phyloP scores from a whole-genome alignment of 1,140 invertebrate genomes.

The Lamellibrachia luymesi region DNA sequence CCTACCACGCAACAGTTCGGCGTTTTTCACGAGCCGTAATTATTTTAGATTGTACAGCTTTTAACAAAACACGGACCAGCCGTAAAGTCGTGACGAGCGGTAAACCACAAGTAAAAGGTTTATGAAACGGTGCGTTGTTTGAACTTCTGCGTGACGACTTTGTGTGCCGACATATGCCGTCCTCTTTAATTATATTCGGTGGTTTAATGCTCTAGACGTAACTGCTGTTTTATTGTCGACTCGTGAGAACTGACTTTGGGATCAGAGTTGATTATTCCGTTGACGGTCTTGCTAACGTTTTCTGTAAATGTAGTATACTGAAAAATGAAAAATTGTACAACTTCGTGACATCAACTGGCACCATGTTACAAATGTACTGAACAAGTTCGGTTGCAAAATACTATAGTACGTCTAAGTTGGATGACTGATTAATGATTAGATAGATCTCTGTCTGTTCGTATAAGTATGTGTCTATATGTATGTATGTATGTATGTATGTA shows the following conservation, averaged over 20 bases:
- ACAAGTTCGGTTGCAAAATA: too few relatives aligned
- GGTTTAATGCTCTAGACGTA: neutral
- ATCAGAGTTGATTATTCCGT: neutral
- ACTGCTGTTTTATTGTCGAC: neutral
- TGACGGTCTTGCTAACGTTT: neutral
- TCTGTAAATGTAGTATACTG: neutral
- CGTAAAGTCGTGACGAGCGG: neutral
- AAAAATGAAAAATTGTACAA: neutral
- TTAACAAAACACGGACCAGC: neutral
- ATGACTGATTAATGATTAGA: too few relatives aligned
- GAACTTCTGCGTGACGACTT: neutral
- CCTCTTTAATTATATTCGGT: conserved; percentile 5
- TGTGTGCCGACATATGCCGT: neutral
- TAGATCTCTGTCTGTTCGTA: too few relatives aligned
- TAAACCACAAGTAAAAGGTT: neutral
- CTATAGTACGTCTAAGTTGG: too few relatives aligned
- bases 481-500: too few relatives aligned
- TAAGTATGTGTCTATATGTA: too few relatives aligned
- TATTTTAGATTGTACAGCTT: neutral
- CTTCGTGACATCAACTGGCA: neutral
- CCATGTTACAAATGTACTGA: neutral
- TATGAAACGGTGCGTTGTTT: neutral
- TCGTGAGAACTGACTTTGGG: neutral
- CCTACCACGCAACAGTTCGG: neutral
- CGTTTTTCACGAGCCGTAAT: neutral